Evolutionary conservation across 2,797 vertebrate species (phyloP).

Genomic region (Tiaroga cobitis): DNA sequence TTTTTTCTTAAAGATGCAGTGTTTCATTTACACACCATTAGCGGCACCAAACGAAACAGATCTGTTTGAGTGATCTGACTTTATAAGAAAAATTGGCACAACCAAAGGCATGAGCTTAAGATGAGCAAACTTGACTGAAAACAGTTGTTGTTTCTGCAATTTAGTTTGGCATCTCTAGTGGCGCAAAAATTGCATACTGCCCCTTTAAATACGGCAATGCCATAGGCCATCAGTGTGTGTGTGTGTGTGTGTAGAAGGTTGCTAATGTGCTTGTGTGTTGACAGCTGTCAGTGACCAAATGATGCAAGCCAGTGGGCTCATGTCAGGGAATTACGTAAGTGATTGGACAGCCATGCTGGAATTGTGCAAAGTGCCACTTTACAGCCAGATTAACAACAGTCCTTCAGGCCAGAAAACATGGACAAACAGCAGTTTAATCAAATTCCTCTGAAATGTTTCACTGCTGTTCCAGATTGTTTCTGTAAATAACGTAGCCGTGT

Average conservation of each 20-base stretch:
- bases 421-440: constrained; percentile 67
- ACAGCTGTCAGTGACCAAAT: constrained; percentile 82
- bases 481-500: constrained; percentile 2
- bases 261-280: constrained; percentile 65
- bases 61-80: not conserved
- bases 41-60: not conserved
- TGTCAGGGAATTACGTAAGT: constrained; percentile 81
- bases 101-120: not conserved
- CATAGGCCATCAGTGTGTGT: constrained; percentile 19
- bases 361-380: constrained; percentile 63
- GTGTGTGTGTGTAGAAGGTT: constrained; percentile 45
- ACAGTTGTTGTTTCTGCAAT: not conserved
- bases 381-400: constrained; percentile 73
- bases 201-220: constrained; percentile 6
- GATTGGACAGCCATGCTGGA: constrained; percentile 70
- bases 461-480: constrained; percentile 40
- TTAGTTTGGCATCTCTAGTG: not conserved
- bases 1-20: constrained; percentile 4
- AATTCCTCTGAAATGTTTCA: constrained; percentile 63
- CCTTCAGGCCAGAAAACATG: constrained; percentile 55
- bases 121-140: not conserved
- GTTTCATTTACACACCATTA: not conserved
- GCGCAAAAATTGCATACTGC: constrained; percentile 10
- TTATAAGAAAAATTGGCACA: not conserved
- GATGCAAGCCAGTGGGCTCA: constrained; percentile 76